Evolutionary conservation across 2,797 vertebrate species (phyloP).

Genomic region (Arremon aurantiirostris): DNA sequence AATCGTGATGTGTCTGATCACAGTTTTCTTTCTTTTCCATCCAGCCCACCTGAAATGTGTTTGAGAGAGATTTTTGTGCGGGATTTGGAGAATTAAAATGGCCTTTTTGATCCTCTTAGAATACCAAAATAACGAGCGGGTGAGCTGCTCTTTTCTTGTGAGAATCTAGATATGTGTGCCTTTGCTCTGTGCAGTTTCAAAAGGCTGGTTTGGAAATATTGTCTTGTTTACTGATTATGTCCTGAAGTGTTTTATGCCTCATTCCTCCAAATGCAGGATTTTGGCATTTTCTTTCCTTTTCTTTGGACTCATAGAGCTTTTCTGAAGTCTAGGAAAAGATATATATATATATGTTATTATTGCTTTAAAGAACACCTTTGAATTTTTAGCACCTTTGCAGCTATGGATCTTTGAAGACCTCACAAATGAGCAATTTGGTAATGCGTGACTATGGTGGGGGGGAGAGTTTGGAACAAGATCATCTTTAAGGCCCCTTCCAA

Average conservation of each 20-base stretch:
- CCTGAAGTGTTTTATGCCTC: not conserved
- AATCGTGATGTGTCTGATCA: slow-evolving; percentile 6
- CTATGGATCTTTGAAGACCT: not conserved
- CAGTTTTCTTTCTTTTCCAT: not conserved
- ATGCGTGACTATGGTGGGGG: not conserved
- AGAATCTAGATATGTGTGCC: not conserved
- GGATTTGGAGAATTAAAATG: slow-evolving; percentile 40
- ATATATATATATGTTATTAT: not conserved
- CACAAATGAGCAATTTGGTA: not conserved
- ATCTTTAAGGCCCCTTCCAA: not conserved
- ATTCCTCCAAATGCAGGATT: not conserved
- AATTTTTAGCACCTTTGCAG: not conserved
- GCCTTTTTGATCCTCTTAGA: slow-evolving; percentile 1
- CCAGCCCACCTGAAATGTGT: not conserved
- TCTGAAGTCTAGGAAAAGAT: not conserved
- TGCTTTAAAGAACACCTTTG: not conserved
- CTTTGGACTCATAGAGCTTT: not conserved
- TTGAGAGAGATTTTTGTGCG: not conserved
- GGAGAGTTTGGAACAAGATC: not conserved
- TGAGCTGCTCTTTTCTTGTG: slow-evolving; percentile 11
- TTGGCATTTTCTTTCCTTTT: not conserved
- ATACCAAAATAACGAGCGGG: not conserved
- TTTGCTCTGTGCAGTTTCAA: not conserved
- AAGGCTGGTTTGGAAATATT: not conserved
- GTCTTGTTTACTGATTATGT: not conserved